Percentiles rank a stretch among this genome's conserved stretches.
Conservation (phyloP, 2,113 vertebrate species). For the Paradoxurus hermaphroditus region DNA sequence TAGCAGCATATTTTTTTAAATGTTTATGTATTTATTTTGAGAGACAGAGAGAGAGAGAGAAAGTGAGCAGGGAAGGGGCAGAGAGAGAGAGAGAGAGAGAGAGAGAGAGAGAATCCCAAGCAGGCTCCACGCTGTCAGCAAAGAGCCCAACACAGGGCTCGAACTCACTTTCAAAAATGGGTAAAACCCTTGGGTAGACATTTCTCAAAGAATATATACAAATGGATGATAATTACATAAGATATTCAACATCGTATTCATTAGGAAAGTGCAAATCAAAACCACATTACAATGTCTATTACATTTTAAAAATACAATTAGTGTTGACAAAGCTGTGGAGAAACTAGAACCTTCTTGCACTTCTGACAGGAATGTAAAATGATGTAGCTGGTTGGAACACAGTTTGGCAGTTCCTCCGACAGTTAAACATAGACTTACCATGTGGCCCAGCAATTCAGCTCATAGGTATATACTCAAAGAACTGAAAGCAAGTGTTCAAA, state of each 20-base stretch:
- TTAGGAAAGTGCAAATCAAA: not conserved
- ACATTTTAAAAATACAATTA: not conserved
- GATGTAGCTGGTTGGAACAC: not conserved
- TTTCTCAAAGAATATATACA: not conserved
- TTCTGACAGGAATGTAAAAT: not conserved
- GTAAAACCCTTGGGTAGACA: not conserved
- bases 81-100: no score
- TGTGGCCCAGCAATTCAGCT: not conserved
- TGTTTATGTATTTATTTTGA: no score
- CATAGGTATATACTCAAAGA: not conserved
- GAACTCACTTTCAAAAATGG: not conserved
- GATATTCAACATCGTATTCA: not conserved
- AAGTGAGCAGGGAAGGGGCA: no score
- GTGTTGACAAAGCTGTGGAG: not conserved
- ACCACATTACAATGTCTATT: not conserved
- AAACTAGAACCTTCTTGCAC: not conserved
- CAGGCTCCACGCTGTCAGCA: no score
- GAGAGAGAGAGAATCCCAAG: no score
- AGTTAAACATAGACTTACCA: not conserved
- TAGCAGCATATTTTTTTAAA: not conserved
- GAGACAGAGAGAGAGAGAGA: no score
- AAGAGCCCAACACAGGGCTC: no score
- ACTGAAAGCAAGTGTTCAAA: not conserved
- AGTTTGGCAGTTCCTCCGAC: not conserved
- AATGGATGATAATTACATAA: not conserved